Conservation (phyloP, 2,113 vertebrate genomes). For the Anolis carolinensis region DNA sequence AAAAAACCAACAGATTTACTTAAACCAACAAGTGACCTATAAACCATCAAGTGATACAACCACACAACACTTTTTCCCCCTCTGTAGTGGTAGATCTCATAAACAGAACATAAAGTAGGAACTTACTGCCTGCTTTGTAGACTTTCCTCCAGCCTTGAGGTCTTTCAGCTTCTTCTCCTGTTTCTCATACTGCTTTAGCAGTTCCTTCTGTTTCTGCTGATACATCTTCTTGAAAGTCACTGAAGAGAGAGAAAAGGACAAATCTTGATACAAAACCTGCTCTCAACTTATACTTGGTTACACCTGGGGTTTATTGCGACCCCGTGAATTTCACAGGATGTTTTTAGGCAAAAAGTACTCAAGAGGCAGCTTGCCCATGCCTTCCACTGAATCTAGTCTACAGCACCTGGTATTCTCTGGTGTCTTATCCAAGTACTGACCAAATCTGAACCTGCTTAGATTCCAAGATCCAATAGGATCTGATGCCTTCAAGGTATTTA, state of each 20-base stretch:
- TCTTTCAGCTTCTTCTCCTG: conserved; percentile 92
- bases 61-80: neutral
- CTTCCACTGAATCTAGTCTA: too few relatives aligned
- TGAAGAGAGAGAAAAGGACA: conserved; percentile 40
- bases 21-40: too few relatives aligned
- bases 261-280: neutral
- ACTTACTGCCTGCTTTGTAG: conserved; percentile 90
- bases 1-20: too few relatives aligned
- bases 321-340: too few relatives aligned
- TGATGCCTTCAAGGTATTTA: neutral
- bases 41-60: too few relatives aligned
- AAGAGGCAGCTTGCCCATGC: too few relatives aligned
- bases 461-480: neutral
- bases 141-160: conserved; percentile 90
- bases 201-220: conserved; percentile 90
- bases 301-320: too few relatives aligned
- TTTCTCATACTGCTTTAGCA: conserved; percentile 91
- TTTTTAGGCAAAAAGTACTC: too few relatives aligned
- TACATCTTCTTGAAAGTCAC: conserved; percentile 97
- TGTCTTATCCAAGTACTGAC: too few relatives aligned
- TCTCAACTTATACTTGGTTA: too few relatives aligned
- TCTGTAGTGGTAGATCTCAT: accelerated
- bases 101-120: neutral
- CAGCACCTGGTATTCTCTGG: too few relatives aligned
- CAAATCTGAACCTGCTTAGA: neutral